Evolutionary conservation across 2,888 invertebrate genomes (phyloP).

Genomic region (Marasmarcha lunaedactyla): DNA sequence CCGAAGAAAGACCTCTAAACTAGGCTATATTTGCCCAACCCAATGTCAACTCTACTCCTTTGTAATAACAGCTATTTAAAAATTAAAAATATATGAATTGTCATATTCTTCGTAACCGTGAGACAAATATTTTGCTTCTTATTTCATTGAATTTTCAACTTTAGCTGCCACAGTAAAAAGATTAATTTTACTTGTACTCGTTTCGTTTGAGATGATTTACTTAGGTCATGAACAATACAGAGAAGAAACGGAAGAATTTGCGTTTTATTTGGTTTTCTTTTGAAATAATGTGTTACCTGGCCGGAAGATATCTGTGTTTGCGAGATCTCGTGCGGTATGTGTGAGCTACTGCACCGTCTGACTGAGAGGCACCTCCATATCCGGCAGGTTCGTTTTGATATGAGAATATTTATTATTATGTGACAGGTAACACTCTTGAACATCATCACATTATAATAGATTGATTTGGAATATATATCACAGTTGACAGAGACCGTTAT

Average conservation of each 20-base stretch:
- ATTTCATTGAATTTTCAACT: not conserved
- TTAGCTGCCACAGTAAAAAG: not conserved
- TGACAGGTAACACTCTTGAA: too few relatives aligned
- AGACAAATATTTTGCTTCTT: not conserved
- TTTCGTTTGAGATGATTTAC: not conserved
- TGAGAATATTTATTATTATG: too few relatives aligned
- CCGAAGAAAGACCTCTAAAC: constrained; percentile 35
- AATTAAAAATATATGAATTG: not conserved
- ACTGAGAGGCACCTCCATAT: too few relatives aligned
- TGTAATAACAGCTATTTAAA: not conserved
- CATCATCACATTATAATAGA: too few relatives aligned
- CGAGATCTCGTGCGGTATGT: too few relatives aligned
- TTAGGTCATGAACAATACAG: not conserved
- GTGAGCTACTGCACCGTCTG: too few relatives aligned
- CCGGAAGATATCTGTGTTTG: not conserved
- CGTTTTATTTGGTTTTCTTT: constrained; percentile 1
- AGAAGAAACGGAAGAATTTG: not conserved
- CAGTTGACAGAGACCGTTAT: too few relatives aligned
- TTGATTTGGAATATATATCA: too few relatives aligned
- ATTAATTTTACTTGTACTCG: not conserved
- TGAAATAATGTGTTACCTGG: constrained; percentile 4
- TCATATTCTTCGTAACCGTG: not conserved
- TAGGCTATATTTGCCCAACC: constrained; percentile 25
- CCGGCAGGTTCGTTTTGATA: too few relatives aligned
- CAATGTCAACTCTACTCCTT: constrained; percentile 11